phyloP scores from a whole-genome alignment of 2,113 vertebrate genomes.

The Nesospiza acunhae region DNA sequence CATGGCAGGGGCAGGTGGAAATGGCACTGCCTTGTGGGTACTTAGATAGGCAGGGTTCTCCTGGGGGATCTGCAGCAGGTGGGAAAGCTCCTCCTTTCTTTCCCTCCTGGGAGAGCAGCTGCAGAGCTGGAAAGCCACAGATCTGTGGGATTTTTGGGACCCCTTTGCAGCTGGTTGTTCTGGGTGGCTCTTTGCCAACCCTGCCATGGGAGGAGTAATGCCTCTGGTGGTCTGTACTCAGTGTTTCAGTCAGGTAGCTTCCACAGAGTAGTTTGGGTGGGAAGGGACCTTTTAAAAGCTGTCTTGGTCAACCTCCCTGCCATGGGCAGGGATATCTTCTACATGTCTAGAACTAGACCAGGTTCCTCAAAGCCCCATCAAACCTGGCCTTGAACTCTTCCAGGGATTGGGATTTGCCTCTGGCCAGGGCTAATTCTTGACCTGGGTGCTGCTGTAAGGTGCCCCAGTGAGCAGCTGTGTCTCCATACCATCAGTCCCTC shows the following conservation, averaged over 20 bases:
- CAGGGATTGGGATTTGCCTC: neutral
- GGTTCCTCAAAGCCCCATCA: neutral
- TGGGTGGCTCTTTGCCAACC: fast-evolving
- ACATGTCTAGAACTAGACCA: neutral
- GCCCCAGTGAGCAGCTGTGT: neutral
- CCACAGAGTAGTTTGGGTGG: too few species aligned
- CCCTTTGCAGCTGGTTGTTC: neutral
- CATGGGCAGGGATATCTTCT: too few species aligned
- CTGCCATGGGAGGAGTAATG: fast-evolving
- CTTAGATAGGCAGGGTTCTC: neutral
- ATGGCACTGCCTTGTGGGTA: fast-evolving
- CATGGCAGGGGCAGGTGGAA: neutral
- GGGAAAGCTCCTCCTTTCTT: neutral
- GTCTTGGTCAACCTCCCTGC: neutral
- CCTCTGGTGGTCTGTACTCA: fast-evolving
- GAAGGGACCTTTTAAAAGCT: neutral
- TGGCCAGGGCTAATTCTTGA: fast-evolving
- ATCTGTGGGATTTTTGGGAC: fast-evolving
- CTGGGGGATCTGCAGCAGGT: neutral
- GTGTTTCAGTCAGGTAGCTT: fast-evolving
- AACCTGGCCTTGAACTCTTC: neutral
- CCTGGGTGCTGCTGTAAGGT: neutral
- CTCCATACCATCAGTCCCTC: neutral
- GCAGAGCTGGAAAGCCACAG: neutral
- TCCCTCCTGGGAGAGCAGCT: neutral